phyloP scores from a whole-genome alignment of 1,140 invertebrate species.

The Hestina assimilis region DNA sequence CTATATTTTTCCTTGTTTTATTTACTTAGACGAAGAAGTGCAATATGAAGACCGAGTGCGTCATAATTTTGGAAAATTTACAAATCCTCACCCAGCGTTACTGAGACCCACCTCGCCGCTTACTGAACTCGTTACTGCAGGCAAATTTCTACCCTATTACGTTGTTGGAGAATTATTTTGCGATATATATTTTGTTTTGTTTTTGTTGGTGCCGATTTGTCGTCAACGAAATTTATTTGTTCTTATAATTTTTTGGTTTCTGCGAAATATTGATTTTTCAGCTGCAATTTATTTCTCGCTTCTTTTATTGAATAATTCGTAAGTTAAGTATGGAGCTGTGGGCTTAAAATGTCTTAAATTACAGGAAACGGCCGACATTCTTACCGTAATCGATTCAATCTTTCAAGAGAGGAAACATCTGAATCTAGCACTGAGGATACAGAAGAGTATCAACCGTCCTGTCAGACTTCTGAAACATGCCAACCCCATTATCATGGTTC shows the following conservation, averaged over 20 bases:
- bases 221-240: neutral
- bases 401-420: slow-evolving; percentile 60
- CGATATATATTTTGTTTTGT: slow-evolving; percentile 10
- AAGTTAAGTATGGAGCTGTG: neutral
- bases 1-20: slow-evolving; percentile 10
- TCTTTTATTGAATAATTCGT: slow-evolving; percentile 2
- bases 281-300: slow-evolving; percentile 17
- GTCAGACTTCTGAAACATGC: too few species aligned
- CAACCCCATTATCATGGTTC: slow-evolving; percentile 57
- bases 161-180: neutral
- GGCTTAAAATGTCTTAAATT: slow-evolving; percentile 35
- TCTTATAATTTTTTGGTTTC: slow-evolving; percentile 16
- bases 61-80: slow-evolving; percentile 69
- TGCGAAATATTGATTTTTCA: too few species aligned
- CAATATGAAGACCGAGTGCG: slow-evolving; percentile 52
- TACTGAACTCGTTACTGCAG: slow-evolving; percentile 71
- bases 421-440: slow-evolving; percentile 74
- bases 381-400: slow-evolving; percentile 49
- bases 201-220: slow-evolving; percentile 14
- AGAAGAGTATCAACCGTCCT: too few species aligned
- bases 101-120: slow-evolving; percentile 56
- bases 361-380: slow-evolving; percentile 60
- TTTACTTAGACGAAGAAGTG: slow-evolving; percentile 45
- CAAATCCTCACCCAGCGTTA: slow-evolving; percentile 66
- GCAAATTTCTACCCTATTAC: slow-evolving; percentile 33